phyloP scores from a whole-genome alignment of 2,797 vertebrate genomes.

The Acrossocheilus fasciatus region DNA sequence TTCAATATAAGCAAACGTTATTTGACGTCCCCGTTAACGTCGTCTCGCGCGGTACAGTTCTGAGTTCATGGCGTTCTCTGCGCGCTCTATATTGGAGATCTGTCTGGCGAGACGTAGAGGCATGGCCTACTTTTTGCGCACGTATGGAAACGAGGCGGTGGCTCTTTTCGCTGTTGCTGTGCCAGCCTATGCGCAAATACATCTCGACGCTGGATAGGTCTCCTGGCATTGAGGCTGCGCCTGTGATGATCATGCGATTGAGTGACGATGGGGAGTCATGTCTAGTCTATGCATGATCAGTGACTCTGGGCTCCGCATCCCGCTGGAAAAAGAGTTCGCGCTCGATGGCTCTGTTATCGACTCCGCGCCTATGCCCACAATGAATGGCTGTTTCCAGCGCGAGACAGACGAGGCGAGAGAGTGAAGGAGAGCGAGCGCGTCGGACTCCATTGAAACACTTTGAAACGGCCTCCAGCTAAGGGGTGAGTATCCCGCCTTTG shows the following conservation, averaged over 20 bases:
- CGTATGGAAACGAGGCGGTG: constrained; percentile 57
- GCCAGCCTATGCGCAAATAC: constrained; percentile 76
- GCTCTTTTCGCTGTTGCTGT: constrained; percentile 65
- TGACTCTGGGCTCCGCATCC: constrained; percentile 78
- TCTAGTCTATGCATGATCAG: constrained; percentile 73
- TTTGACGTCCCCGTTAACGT: background rate
- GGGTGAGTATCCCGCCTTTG: constrained; percentile 77
- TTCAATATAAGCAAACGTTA: background rate
- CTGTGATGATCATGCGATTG: constrained; percentile 74
- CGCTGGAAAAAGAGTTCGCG: constrained; percentile 73
- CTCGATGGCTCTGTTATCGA: constrained; percentile 81
- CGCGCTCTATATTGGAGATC: constrained; percentile 37
- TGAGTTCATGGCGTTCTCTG: constrained; percentile 20
- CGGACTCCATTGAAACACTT: constrained; percentile 72
- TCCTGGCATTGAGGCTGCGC: constrained; percentile 72
- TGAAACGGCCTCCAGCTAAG: constrained; percentile 75
- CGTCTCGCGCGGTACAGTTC: background rate
- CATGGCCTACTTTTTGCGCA: constrained; percentile 57
- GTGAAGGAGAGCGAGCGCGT: constrained; percentile 65
- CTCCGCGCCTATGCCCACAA: constrained; percentile 79
- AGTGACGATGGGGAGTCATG: constrained; percentile 74
- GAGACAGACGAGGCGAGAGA: constrained; percentile 64
- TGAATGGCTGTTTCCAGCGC: constrained; percentile 88
- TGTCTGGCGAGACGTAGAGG: constrained; percentile 39
- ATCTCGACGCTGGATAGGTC: constrained; percentile 67